Conservation (phyloP, 2,797 vertebrate species). For the Sebastes nivosus region DNA sequence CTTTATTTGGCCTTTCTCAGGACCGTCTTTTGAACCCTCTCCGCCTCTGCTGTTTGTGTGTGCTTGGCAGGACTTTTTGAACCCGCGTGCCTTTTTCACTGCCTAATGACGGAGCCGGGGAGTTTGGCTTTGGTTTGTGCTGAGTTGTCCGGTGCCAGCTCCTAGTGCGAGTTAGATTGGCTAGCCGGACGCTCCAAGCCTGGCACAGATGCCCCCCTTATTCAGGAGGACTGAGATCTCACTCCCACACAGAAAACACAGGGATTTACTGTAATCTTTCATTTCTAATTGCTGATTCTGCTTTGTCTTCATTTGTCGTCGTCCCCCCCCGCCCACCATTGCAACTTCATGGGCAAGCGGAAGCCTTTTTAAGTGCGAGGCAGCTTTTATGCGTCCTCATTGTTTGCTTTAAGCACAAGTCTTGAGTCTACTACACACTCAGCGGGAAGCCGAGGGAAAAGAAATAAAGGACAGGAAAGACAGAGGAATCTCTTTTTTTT, state of each 20-base stretch:
- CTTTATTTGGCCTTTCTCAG: constrained; percentile 47
- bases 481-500: constrained; percentile 46
- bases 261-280: constrained; percentile 18
- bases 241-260: constrained; percentile 36
- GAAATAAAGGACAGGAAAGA: constrained; percentile 60
- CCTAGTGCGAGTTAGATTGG: constrained; percentile 64
- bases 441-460: constrained; percentile 17
- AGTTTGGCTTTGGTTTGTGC: constrained; percentile 50
- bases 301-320: background rate
- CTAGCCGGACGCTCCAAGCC: constrained; percentile 52
- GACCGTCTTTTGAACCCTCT: constrained; percentile 20
- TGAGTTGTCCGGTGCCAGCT: constrained; percentile 58
- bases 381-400: background rate
- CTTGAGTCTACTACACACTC: background rate
- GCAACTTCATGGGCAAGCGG: background rate
- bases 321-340: background rate
- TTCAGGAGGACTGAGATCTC: constrained; percentile 61
- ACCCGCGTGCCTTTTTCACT: constrained; percentile 33
- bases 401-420: constrained; percentile 9
- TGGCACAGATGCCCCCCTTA: constrained; percentile 62
- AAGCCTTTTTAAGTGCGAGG: background rate
- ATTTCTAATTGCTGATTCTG: background rate
- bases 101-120: constrained; percentile 67
- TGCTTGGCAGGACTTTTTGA: constrained; percentile 62
- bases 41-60: constrained; percentile 19